A percentile compares a stretch with the other conserved stretches of the same genome.
Conservation (phyloP, 2,113 vertebrate species). For the Ceyx melanurus region DNA sequence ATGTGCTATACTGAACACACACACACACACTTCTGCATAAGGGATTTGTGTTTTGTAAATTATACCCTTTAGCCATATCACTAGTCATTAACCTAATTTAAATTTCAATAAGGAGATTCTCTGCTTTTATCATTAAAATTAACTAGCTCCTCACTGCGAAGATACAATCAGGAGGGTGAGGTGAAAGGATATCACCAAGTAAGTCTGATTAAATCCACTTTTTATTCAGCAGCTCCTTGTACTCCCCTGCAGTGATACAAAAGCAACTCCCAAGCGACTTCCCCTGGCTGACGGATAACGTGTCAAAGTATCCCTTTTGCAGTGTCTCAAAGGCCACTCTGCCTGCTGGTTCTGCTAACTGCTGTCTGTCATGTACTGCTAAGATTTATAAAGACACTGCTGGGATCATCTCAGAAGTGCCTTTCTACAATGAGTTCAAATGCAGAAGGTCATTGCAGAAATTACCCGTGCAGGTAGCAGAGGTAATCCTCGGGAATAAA, state of each 20-base stretch:
- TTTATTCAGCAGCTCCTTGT: background rate
- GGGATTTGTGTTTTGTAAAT: slow-evolving; percentile 55
- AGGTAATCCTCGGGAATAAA: background rate
- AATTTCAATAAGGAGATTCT: slow-evolving; percentile 36
- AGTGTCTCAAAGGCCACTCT: slow-evolving; percentile 5
- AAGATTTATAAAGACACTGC: background rate
- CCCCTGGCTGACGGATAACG: background rate
- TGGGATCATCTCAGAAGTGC: background rate
- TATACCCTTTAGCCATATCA: slow-evolving; percentile 42
- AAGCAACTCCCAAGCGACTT: background rate
- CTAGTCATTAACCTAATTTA: slow-evolving; percentile 57
- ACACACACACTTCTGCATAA: background rate
- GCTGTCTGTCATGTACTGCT: background rate
- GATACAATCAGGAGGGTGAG: slow-evolving; percentile 15
- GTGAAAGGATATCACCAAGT: background rate
- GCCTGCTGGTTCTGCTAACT: slow-evolving; percentile 28
- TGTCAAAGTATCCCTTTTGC: slow-evolving; percentile 42
- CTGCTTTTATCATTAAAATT: slow-evolving; percentile 29
- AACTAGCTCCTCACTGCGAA: slow-evolving; percentile 16
- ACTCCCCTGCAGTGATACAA: slow-evolving; percentile 24
- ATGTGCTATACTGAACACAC: background rate
- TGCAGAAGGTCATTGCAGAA: background rate
- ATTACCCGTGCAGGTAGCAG: background rate
- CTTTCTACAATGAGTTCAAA: background rate
- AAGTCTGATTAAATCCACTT: slow-evolving; percentile 64